Base-by-base conservation (phyloP, 2,797 vertebrate genomes). In the Hapalemur alaotrensis region DNA sequence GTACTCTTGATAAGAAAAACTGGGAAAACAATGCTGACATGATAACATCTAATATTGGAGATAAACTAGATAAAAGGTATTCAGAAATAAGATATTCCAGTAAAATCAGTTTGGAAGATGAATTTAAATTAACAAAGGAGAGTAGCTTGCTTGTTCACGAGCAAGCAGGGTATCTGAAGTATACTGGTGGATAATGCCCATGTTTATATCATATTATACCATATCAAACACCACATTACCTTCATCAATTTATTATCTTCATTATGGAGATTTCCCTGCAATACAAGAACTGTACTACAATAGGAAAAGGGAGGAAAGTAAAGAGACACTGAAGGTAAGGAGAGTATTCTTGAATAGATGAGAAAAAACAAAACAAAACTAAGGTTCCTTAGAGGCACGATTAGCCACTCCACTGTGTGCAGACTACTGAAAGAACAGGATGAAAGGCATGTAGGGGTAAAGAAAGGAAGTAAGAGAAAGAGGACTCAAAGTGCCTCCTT, bases 31-130 rank as follows among this genome's bases (percentile, higher is more conserved):
- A 86, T 6, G 1, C 5, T 72, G 73, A 84, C 28, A 67, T 63
- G 43, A 13, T 65, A 89, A 46, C n/a, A 90, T 52, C 46, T 69
- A 72, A 70, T 72, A 69, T 0, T 50, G 38, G 22, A 25, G 18
- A 85, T 80, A 7, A 63, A 41, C 72, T 92, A 88, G 1, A 93
- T 30, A 9, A 78, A 65, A 90, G 3, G 8, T 83, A 92, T 67
- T 94, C 9, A 89, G 89, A 81, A 93, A 46, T 30, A 93, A 35
- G 85, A 63, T 15, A 89, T 46, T 78, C 87, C n/a, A 92, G 18
- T 67, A 94, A 95, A 63, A 76, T 81, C 7, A 41, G 38, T 84
- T 84, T 30, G 14, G 82, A 92, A 95, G 50, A 52, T 88, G 32
- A 50, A 63, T 25, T 95, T 85, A 93, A 85, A 52, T 48, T 61